Percentiles rank a stretch among this genome's conserved stretches.
Conservation (phyloP, 2,797 vertebrate genomes). For the Premnoplex brunnescens region DNA sequence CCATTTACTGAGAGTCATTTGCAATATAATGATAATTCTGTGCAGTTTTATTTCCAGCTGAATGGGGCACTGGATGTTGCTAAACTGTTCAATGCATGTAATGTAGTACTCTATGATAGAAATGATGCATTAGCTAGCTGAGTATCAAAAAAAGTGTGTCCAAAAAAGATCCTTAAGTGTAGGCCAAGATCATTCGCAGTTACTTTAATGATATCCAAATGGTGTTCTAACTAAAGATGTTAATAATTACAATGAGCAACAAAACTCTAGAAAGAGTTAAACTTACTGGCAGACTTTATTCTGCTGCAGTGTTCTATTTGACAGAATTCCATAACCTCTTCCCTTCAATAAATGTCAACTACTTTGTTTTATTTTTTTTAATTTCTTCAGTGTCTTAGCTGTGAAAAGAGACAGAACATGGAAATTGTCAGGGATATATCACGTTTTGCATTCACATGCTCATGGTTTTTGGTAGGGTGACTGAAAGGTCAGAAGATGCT, state of each 20-base stretch:
- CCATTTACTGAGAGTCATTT: background rate
- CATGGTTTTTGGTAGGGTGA: background rate
- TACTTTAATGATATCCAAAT: slow-evolving; percentile 31
- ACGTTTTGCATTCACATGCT: slow-evolving; percentile 2
- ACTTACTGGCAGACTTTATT: background rate
- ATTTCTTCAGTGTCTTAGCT: slow-evolving; percentile 9
- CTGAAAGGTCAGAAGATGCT: background rate
- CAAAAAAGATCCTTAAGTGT: background rate
- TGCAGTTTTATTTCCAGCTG: background rate
- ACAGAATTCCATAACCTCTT: slow-evolving; percentile 20
- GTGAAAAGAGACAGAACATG: slow-evolving; percentile 36
- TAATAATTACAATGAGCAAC: slow-evolving; percentile 7
- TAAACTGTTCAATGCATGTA: background rate
- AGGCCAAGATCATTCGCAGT: background rate
- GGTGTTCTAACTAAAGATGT: slow-evolving; percentile 1
- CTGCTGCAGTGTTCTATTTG: background rate
- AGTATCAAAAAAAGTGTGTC: background rate
- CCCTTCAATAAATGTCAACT: slow-evolving; percentile 37
- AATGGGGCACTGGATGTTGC: background rate
- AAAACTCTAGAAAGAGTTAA: slow-evolving; percentile 26
- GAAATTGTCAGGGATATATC: background rate
- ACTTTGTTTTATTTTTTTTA: background rate
- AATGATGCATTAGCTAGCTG: background rate
- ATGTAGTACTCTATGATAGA: background rate
- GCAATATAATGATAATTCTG: background rate